phyloP scores from a whole-genome alignment of 2,888 invertebrate genomes.

The Pollenia angustigena region DNA sequence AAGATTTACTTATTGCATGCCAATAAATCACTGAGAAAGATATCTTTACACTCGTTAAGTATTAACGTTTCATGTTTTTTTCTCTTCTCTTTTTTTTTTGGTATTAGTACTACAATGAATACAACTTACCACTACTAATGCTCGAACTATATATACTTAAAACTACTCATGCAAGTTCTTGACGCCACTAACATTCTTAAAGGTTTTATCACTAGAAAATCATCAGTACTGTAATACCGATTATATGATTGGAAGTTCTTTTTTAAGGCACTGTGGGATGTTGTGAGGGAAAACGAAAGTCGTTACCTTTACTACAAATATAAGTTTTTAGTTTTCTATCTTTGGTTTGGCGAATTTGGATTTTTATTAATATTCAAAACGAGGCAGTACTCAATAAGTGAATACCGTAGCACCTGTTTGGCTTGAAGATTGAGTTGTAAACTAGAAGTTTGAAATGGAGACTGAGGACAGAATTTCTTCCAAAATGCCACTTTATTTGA shows the following conservation, averaged over 20 bases:
- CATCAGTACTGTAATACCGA: conserved; percentile 12
- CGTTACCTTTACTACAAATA: too few relatives aligned
- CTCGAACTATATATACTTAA: not conserved
- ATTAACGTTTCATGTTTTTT: conserved; percentile 44
- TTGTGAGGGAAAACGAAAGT: too few relatives aligned
- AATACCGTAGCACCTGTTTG: too few relatives aligned
- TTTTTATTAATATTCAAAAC: too few relatives aligned
- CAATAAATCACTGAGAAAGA: conserved; percentile 60
- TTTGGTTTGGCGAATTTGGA: too few relatives aligned
- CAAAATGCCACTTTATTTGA: too few relatives aligned
- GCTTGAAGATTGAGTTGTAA: too few relatives aligned
- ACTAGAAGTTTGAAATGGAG: too few relatives aligned
- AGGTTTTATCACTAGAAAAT: conserved; percentile 23
- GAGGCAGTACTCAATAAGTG: too few relatives aligned
- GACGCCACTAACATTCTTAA: conserved; percentile 6
- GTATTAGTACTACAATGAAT: conserved; percentile 27
- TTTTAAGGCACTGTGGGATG: conserved; percentile 5
- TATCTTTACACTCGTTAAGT: conserved; percentile 62
- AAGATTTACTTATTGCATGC: conserved; percentile 57
- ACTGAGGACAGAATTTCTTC: too few relatives aligned
- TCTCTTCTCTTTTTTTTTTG: not conserved
- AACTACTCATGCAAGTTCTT: not conserved
- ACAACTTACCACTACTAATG: not conserved
- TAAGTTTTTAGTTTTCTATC: too few relatives aligned
- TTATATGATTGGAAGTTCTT: conserved; percentile 21